A percentile compares a stretch with the other conserved stretches of the same genome.
These are phyloP conservation scores for Gymnobelideus leadbeateri DNA, from an alignment of 2,113 vertebrate genomes.

Conservation along the genomic window DNA sequence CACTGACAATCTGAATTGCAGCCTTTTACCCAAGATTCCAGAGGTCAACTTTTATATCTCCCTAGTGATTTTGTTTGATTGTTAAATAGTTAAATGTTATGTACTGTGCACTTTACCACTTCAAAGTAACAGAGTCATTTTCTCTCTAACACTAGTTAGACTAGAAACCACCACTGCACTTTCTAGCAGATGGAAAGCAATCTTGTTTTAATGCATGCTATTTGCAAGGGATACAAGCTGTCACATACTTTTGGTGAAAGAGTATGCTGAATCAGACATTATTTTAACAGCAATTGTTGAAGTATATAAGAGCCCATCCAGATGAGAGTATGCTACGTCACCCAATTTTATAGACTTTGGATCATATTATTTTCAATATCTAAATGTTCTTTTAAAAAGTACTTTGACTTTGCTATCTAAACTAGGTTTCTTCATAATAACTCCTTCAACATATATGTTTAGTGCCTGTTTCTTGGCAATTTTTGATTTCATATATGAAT, in stretches of 20 bases:
- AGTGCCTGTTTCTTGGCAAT: background rate
- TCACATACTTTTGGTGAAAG: slow-evolving; percentile 58
- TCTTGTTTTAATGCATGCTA: slow-evolving; percentile 46
- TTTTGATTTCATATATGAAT: background rate
- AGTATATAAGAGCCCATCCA: background rate
- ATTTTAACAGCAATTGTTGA: slow-evolving; percentile 56
- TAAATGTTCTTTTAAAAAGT: background rate
- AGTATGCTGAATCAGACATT: slow-evolving; percentile 53
- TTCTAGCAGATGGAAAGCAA: slow-evolving; percentile 45
- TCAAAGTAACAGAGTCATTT: slow-evolving; percentile 40
- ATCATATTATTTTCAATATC: background rate
- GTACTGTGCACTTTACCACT: background rate
- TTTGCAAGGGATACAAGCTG: slow-evolving; percentile 48
- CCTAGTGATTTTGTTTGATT: slow-evolving; percentile 1
- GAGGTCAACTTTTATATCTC: slow-evolving; percentile 18
- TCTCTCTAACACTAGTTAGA: slow-evolving; percentile 22
- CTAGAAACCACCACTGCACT: slow-evolving; percentile 39
- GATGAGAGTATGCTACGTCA: background rate
- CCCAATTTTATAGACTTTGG: slow-evolving; percentile 5
- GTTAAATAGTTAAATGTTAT: slow-evolving; percentile 31
- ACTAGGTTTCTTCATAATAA: background rate
- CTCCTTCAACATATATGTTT: background rate
- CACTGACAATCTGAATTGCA: background rate
- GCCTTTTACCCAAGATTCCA: background rate
- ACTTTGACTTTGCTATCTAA: background rate